Evolutionary conservation across 2,113 vertebrate genomes (phyloP).

Genomic region (Gasterosteus nipponicus): DNA sequence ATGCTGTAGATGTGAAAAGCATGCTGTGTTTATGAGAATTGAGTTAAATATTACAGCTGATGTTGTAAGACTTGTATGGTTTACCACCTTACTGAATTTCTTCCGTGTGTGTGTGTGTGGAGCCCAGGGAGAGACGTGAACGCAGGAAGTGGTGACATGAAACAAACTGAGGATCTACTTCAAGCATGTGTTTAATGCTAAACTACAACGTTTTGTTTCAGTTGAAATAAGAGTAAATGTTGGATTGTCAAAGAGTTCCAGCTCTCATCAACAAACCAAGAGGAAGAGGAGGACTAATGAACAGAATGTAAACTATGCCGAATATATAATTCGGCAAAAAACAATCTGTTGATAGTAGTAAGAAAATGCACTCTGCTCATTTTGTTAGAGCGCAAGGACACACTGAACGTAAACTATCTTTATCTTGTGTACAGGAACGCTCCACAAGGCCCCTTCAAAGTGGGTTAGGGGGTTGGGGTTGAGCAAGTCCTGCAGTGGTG

Average conservation of each 20-base stretch:
- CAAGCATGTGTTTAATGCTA: too few relatives aligned
- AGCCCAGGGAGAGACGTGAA: too few relatives aligned
- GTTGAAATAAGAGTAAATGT: too few relatives aligned
- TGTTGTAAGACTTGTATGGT: neutral
- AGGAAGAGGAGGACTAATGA: neutral
- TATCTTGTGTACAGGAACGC: neutral
- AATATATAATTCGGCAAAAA: neutral
- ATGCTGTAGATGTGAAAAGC: slow-evolving; percentile 7
- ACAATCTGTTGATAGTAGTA: neutral
- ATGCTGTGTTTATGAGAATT: neutral
- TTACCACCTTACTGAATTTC: too few relatives aligned
- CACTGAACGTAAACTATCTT: neutral
- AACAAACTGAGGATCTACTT: neutral
- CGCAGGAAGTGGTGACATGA: neutral
- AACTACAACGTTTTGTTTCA: too few relatives aligned
- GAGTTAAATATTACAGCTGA: neutral
- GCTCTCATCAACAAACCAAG: too few relatives aligned
- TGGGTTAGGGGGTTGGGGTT: neutral
- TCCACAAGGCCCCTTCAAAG: neutral
- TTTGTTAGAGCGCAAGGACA: neutral
- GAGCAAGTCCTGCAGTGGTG: neutral
- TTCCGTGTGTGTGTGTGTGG: neutral
- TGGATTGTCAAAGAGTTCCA: too few relatives aligned
- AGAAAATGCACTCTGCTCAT: neutral
- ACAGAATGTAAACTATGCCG: neutral